Base-by-base conservation (phyloP, 2,888 invertebrate species). In the Arenicola marina region DNA sequence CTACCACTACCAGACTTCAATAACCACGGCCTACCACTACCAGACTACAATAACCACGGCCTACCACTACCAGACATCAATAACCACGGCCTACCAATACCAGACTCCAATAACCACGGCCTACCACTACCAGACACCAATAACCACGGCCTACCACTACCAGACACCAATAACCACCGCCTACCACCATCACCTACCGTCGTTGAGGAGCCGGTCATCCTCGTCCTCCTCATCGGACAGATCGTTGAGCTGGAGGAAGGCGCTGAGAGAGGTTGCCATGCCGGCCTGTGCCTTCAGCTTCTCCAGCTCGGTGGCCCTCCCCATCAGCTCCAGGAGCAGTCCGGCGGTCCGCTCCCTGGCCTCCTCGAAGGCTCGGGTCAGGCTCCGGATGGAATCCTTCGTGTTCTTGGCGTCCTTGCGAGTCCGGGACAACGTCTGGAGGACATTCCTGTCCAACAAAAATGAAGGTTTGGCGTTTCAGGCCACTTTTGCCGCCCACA, bases 351-450 rank as follows among this genome's bases (percentile, higher is more conserved):
- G 73, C 2, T 68, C 69, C 61, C 77, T 76, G 31, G 81, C 76
- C 3, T 72, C 75, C 60, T 81, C 79, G 69, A 76, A 81, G 63
- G 79, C 76, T 2, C 68, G 70, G 18, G 67, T 78, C 60, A 78
- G 76, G 48, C 73, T 75, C 65, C 78, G 78, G 54, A 82, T 81
- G 34, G 75, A 76, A 61, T 81, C 76, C 65, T 76, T 78, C 80
- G 82, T 83, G 45, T 74, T 72, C 61, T 76, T 76, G 32, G 77
- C 76, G 72, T 82, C 82, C 45, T 70, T 73, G 55, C 81, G 71
- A 0, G 82, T 82, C 68, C 78, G 77, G 63, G 81, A 79, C 59
- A 83, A 65, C n/a, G 82, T 80, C n/a, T 75, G 67, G n/a, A 83
- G 53, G 2, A 78, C 80, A 73, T 79, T 80, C 67, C 80, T 82